A percentile compares a stretch with the other conserved stretches of the same genome.
phyloP scores from a whole-genome alignment of 2,797 vertebrate species.

The Rhinoraja longicauda region DNA sequence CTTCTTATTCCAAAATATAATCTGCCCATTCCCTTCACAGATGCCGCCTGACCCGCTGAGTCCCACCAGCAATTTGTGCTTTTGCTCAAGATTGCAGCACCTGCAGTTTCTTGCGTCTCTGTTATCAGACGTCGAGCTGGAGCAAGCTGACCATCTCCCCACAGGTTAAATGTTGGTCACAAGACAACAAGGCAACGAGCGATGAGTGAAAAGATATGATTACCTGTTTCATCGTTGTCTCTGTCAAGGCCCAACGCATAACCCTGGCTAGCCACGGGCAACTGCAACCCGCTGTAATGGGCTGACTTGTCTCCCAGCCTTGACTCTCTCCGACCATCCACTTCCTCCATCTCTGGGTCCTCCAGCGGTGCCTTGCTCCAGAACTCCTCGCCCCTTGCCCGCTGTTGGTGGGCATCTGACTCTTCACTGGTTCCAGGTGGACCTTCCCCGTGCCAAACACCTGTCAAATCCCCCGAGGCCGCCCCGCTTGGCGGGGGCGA shows the following conservation, averaged over 20 bases:
- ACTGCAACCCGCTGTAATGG: conserved; percentile 46
- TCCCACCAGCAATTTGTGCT: no score
- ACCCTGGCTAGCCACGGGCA: conserved; percentile 51
- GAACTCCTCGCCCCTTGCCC: background rate
- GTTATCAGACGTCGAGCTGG: no score
- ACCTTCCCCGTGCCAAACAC: background rate
- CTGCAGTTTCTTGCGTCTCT: no score
- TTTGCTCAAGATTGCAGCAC: no score
- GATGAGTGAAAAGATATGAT: background rate
- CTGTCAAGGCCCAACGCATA: conserved; percentile 46
- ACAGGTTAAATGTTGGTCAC: no score
- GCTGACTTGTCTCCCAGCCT: conserved; percentile 44
- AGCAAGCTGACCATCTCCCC: background rate
- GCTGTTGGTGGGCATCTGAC: conserved; percentile 26
- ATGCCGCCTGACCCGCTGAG: no score
- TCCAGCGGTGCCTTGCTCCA: background rate
- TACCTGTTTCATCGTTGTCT: conserved; percentile 48
- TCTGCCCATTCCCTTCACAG: no score
- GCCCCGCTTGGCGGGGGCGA: background rate
- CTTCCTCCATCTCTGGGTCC: conserved; percentile 33
- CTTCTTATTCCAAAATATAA: no score
- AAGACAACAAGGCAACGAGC: background rate
- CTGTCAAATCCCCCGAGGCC: conserved; percentile 41
- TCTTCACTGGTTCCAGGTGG: background rate
- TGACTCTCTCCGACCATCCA: background rate